Evolutionary conservation across 2,888 invertebrate species (phyloP).

Genomic region (Odontothrips loti): DNA sequence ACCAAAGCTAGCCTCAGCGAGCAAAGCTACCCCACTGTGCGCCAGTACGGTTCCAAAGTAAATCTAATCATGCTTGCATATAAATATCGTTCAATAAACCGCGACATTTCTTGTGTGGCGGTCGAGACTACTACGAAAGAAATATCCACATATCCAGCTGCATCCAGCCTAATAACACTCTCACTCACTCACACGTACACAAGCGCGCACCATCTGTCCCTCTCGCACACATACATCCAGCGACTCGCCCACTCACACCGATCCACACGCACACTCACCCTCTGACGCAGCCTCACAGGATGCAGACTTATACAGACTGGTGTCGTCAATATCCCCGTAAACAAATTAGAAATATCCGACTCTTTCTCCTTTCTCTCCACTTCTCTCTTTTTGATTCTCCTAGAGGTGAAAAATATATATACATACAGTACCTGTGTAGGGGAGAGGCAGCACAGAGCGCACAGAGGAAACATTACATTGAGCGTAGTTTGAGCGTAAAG

Average conservation of each 20-base stretch:
- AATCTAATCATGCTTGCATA: no score
- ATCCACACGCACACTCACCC: not conserved
- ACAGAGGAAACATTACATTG: conserved; percentile 11
- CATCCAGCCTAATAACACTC: not conserved
- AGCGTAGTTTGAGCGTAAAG: not conserved
- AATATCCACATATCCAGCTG: no score
- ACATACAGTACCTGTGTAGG: not conserved
- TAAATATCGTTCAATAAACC: no score
- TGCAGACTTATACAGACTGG: conserved; percentile 16
- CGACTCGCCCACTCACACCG: not conserved
- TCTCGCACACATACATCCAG: not conserved
- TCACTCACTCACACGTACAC: not conserved
- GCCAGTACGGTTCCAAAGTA: no score
- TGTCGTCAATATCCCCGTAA: not conserved
- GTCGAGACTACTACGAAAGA: no score
- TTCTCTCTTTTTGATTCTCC: not conserved
- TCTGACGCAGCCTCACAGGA: not conserved
- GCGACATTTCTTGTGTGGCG: no score
- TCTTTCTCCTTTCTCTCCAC: not conserved
- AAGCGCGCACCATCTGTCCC: not conserved
- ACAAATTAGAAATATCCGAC: conserved; percentile 16
- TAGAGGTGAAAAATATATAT: conserved; percentile 25
- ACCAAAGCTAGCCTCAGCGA: no score
- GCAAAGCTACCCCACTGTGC: no score
- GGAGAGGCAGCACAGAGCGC: not conserved